Base-by-base conservation (phyloP, 2,797 vertebrate species). In the Cottoperca gobio region DNA sequence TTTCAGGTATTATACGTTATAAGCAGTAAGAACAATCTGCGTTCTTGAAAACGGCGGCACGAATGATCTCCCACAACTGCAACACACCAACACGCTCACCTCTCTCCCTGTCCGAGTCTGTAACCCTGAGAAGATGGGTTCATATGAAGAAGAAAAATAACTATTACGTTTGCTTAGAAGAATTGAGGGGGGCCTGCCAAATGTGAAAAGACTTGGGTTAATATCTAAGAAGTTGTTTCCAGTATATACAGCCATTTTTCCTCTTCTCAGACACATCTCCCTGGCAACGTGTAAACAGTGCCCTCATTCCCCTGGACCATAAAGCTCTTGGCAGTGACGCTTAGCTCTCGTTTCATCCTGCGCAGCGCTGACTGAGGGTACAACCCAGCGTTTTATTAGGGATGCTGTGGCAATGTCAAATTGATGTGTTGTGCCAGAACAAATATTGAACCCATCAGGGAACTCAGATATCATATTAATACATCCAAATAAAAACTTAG, bases 221-320 rank as follows among this genome's bases (percentile, higher is more conserved):
- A 87, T 84, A 88, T 90, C 70, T 81, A 76, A 85, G 79, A 90
- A 92, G 92, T 94, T 60, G 92, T 94, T 94, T 95, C 92, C 92
- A 94, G 85, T 91, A 89, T 69, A 85, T 86, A 65, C 73, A 60
- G 86, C 78, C 75, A 78, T 88, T 89, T 89, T 89, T 84, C 79
- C 81, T 76, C 60, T 78, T 86, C 79, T 85, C 82, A 79, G 73
- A 72, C 71, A 84, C 76, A 77, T 94, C 83, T 85, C 93, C 87
- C 48, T 90, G 93, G 89, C 73, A 92, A 94, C 88, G n/a, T 82
- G 78, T 88, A 94, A 96, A 95, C 89, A 95, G 81, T 87, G 82
- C 64, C 84, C 86, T 90, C 81, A 84, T 81, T 90, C 74, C 84
- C 67, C 42, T 26, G 79, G 66, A 83, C 84, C 86, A 86, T 93